A percentile compares a stretch with the other conserved stretches of the same genome.
Evolutionary conservation across 2,888 invertebrate species (phyloP).

Genomic region (Pogonocherus hispidulus): DNA sequence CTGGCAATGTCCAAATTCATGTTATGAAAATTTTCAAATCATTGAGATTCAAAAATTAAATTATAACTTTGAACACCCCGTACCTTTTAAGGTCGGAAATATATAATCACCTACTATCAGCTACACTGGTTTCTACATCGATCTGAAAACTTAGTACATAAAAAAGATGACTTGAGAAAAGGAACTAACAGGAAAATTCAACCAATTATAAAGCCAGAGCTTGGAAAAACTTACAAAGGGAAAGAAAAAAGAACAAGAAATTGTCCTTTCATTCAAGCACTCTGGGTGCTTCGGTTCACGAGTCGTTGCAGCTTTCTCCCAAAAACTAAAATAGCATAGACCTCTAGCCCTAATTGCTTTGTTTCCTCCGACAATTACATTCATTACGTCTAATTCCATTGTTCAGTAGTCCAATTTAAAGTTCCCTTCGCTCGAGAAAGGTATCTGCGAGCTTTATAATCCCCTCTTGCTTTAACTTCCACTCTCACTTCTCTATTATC

Average conservation of each 20-base stretch:
- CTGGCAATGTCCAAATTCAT: too few species aligned
- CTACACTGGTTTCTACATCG: too few species aligned
- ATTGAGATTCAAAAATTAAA: too few species aligned
- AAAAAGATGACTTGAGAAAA: too few species aligned
- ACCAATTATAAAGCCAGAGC: conserved; percentile 3
- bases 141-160: too few species aligned
- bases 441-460: conserved; percentile 51
- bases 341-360: conserved; percentile 56
- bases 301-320: conserved; percentile 21
- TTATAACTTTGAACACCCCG: too few species aligned
- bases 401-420: conserved; percentile 62
- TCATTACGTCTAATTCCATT: conserved; percentile 62
- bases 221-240: background rate
- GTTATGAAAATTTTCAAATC: too few species aligned
- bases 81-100: too few species aligned
- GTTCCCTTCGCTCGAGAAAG: conserved; percentile 55
- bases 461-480: conserved; percentile 33
- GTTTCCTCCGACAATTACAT: conserved; percentile 61
- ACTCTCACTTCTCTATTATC: conserved; percentile 42
- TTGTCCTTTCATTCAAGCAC: conserved; percentile 20
- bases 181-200: too few species aligned
- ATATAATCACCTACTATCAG: too few species aligned
- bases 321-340: conserved; percentile 23
- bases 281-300: conserved; percentile 30
- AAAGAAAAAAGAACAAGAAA: background rate